Evolutionary conservation across 1,140 invertebrate genomes (phyloP).

Genomic region (Lepidurus couesii): DNA sequence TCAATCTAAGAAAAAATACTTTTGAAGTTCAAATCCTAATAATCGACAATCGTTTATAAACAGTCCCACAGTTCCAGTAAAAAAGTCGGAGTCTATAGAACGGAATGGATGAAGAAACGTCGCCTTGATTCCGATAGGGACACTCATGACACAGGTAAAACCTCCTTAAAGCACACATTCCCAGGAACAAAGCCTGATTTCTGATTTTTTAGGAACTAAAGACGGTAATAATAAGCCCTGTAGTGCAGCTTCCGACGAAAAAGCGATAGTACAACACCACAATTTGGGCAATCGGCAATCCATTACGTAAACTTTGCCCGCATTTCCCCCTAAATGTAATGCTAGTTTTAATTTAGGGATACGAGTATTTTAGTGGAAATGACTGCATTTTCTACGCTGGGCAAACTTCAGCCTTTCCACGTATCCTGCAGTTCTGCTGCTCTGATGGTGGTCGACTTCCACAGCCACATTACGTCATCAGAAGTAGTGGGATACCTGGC

Average conservation of each 20-base stretch:
- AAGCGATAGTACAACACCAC: neutral
- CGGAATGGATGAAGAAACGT: slow-evolving; percentile 67
- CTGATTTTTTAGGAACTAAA: neutral
- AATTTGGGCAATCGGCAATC: neutral
- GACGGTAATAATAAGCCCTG: neutral
- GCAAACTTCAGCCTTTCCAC: slow-evolving; percentile 85
- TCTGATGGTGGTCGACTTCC: slow-evolving; percentile 81
- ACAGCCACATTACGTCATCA: slow-evolving; percentile 83
- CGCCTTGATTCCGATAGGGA: slow-evolving; percentile 56
- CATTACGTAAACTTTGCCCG: neutral
- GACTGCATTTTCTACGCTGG: slow-evolving; percentile 74
- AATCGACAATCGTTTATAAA: neutral
- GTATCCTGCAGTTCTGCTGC: slow-evolving; percentile 84
- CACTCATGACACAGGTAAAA: slow-evolving; percentile 37
- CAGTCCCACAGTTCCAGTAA: slow-evolving; percentile 44
- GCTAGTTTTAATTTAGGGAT: neutral
- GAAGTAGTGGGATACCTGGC: slow-evolving; percentile 92
- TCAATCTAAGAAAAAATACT: neutral
- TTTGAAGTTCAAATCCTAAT: neutral
- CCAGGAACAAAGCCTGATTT: neutral
- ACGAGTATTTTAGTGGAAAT: slow-evolving; percentile 59
- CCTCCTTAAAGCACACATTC: too few relatives aligned
- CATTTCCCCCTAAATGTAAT: neutral
- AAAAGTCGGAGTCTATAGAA: slow-evolving; percentile 80
- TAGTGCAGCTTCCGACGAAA: too few relatives aligned